A percentile compares a stretch with the other conserved stretches of the same genome.
Conservation (phyloP, 2,888 invertebrate genomes). For the Chelonus formosanus region DNA sequence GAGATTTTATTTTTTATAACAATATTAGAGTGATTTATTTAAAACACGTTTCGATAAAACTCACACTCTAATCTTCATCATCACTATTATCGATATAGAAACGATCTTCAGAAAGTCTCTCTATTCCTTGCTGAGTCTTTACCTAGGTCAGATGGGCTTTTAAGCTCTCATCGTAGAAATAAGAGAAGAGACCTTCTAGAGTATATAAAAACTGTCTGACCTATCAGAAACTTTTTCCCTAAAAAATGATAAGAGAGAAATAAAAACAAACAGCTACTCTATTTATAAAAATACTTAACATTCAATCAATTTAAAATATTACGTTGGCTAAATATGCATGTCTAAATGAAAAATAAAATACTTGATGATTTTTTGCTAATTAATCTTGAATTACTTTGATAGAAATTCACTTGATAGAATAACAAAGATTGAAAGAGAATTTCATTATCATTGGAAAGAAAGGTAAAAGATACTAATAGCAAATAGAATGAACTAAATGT, state of each 20-base stretch:
- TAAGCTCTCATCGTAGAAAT: slow-evolving; percentile 25
- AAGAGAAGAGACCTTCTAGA: slow-evolving; percentile 2
- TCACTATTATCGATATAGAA: slow-evolving; percentile 3
- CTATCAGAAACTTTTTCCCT: slow-evolving; percentile 1
- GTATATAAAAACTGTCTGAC: slow-evolving; percentile 3
- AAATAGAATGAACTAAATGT: too few species aligned
- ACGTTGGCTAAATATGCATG: too few species aligned
- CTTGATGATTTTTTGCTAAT: too few species aligned
- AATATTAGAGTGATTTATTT: slow-evolving; percentile 3
- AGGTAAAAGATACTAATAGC: too few species aligned
- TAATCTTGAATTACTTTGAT: too few species aligned
- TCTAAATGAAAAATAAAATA: too few species aligned
- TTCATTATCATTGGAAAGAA: too few species aligned
- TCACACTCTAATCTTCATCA: slow-evolving; percentile 8
- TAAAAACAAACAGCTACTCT: neutral
- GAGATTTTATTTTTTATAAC: neutral
- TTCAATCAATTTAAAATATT: neutral
- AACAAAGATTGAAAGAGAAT: too few species aligned
- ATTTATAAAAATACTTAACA: neutral
- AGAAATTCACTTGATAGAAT: too few species aligned
- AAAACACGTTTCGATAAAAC: slow-evolving; percentile 16
- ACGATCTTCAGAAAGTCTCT: neutral
- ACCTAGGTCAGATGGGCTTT: slow-evolving; percentile 27
- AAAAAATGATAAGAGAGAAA: slow-evolving; percentile 4
- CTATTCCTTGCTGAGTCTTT: neutral